Evolutionary conservation across 2,888 invertebrate genomes (phyloP).

Genomic region (Acleris emargana): DNA sequence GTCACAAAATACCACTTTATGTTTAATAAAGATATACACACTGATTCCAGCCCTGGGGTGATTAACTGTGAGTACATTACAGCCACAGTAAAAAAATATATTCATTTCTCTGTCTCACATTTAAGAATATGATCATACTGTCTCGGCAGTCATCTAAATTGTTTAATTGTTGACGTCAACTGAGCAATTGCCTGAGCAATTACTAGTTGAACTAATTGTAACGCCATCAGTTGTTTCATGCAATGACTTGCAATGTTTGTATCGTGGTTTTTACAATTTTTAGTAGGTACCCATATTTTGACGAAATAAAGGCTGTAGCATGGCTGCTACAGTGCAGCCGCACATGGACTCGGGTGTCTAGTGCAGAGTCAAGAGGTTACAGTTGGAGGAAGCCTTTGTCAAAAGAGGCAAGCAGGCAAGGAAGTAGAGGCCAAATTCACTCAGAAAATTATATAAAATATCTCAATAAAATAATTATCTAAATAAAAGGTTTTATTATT

Average conservation of each 20-base stretch:
- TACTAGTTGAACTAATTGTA: constrained; percentile 37
- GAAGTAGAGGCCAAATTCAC: too few relatives aligned
- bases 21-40: neutral
- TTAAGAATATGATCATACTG: constrained; percentile 32
- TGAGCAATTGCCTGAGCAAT: constrained; percentile 47
- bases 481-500: too few relatives aligned
- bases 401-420: too few relatives aligned
- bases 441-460: too few relatives aligned
- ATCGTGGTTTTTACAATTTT: too few relatives aligned
- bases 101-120: constrained; percentile 31
- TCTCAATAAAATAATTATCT: too few relatives aligned
- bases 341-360: too few relatives aligned
- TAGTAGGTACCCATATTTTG: too few relatives aligned
- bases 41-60: constrained; percentile 24
- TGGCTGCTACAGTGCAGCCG: too few relatives aligned
- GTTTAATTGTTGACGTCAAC: constrained; percentile 55
- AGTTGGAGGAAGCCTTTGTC: too few relatives aligned
- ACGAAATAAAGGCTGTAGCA: too few relatives aligned
- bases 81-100: constrained; percentile 9
- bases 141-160: constrained; percentile 47
- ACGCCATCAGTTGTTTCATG: constrained; percentile 22
- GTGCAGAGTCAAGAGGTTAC: too few relatives aligned
- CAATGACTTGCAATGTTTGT: constrained; percentile 3
- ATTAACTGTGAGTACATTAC: constrained; percentile 9
- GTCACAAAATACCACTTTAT: neutral